Percentiles rank a stretch among this genome's conserved stretches.
Conservation (phyloP, 2,113 vertebrate genomes). For the Andinoacara biseriatus region DNA sequence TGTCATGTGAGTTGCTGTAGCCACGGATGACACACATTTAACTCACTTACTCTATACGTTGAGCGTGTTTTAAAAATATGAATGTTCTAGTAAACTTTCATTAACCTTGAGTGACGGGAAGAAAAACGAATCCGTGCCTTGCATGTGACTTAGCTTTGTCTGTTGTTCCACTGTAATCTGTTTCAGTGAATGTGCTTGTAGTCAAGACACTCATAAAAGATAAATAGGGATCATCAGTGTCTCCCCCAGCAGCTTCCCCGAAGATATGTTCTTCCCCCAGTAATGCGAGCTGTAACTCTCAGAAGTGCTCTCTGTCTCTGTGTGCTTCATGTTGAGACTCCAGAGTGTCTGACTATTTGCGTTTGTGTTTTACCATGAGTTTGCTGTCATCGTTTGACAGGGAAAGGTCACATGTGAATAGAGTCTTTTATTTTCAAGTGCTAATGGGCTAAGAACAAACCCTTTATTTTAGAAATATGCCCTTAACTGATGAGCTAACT, state of each 20-base stretch:
- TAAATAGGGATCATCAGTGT: background rate
- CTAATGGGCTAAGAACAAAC: background rate
- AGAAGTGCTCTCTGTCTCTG: background rate
- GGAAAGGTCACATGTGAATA: background rate
- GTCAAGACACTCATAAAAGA: background rate
- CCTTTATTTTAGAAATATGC: background rate
- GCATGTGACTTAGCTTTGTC: background rate
- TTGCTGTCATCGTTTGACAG: background rate
- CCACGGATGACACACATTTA: background rate
- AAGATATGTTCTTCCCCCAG: background rate
- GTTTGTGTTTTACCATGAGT: background rate
- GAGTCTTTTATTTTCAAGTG: background rate
- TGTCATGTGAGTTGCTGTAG: slow-evolving; percentile 11
- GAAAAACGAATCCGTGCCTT: background rate
- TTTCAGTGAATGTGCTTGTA: background rate
- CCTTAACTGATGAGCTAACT: background rate
- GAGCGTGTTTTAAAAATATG: background rate
- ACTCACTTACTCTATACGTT: background rate
- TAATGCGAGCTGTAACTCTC: slow-evolving; percentile 9
- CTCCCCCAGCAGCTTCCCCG: background rate
- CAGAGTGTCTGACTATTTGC: background rate
- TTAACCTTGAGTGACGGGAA: background rate
- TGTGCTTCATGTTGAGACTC: background rate
- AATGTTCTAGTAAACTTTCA: background rate
- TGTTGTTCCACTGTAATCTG: background rate